These are phyloP conservation scores for Rhegmatorhina hoffmannsi DNA, from an alignment of 2,113 vertebrate genomes.

Conservation along the genomic window DNA sequence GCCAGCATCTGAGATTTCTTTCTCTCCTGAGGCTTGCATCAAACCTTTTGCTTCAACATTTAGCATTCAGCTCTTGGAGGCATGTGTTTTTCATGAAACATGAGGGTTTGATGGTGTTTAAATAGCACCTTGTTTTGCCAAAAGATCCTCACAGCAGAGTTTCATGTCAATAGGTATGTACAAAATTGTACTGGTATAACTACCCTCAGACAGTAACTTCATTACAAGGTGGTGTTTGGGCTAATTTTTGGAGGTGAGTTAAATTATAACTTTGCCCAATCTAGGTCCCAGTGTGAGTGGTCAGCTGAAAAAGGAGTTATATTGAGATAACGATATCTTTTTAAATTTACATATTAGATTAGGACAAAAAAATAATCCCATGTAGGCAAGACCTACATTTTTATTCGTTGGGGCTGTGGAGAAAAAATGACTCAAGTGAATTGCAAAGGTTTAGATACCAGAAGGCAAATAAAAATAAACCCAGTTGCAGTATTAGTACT, in stretches of 20 bases:
- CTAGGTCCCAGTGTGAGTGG: not conserved
- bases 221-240: not conserved
- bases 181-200: not conserved
- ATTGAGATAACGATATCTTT: not conserved
- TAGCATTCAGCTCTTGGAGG: not conserved
- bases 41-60: not conserved
- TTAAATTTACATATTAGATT: not conserved
- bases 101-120: not conserved
- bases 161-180: not conserved
- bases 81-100: not conserved
- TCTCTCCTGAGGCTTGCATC: not conserved
- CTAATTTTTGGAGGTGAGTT: not conserved
- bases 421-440: slow-evolving; percentile 18
- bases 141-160: not conserved
- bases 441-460: slow-evolving; percentile 18
- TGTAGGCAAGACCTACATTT: slow-evolving; percentile 62
- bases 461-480: slow-evolving; percentile 63
- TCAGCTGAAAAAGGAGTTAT: not conserved
- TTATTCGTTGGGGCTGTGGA: not conserved
- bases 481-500: not conserved
- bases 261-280: not conserved
- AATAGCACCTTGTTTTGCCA: not conserved
- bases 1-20: not conserved
- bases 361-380: not conserved
- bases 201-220: not conserved